These are phyloP conservation scores for Odocoileus virginianus DNA, from an alignment of 2,113 vertebrate genomes.

Conservation along the genomic window DNA sequence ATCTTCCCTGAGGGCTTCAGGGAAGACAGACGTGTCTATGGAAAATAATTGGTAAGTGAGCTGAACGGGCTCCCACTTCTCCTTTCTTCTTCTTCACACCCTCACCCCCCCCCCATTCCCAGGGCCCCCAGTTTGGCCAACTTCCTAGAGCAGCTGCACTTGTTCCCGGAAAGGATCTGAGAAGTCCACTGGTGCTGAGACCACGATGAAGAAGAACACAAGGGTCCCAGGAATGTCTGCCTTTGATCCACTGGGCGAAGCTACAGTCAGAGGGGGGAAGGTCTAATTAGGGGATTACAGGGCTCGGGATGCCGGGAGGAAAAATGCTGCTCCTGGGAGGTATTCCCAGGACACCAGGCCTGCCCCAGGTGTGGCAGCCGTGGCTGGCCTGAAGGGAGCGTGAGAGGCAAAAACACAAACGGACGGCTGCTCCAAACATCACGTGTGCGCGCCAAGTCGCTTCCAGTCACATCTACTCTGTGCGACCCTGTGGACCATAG, in stretches of 20 bases:
- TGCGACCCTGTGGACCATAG: fast-evolving
- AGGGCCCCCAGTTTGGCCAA: neutral
- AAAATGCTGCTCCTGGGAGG: neutral
- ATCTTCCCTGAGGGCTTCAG: neutral
- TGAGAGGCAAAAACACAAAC: neutral
- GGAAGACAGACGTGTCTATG: neutral
- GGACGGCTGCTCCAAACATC: neutral
- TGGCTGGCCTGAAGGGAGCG: neutral
- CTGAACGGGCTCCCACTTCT: neutral
- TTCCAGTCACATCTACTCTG: neutral
- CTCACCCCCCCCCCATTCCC: neutral
- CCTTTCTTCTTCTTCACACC: neutral
- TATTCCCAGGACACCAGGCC: neutral
- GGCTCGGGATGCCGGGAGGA: neutral
- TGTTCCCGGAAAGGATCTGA: neutral
- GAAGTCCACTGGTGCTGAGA: neutral
- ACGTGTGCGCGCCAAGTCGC: neutral
- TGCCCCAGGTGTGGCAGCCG: neutral
- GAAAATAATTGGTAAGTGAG: neutral
- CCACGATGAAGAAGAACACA: neutral
- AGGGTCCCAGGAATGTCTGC: neutral
- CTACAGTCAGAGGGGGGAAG: neutral
- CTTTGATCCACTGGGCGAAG: neutral
- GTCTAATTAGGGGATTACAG: neutral
- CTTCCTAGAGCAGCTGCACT: neutral